Percentiles rank a stretch among this genome's conserved stretches.
Evolutionary conservation across 2,888 invertebrate species (phyloP).

Genomic region (Chrysomela aeneicollis): DNA sequence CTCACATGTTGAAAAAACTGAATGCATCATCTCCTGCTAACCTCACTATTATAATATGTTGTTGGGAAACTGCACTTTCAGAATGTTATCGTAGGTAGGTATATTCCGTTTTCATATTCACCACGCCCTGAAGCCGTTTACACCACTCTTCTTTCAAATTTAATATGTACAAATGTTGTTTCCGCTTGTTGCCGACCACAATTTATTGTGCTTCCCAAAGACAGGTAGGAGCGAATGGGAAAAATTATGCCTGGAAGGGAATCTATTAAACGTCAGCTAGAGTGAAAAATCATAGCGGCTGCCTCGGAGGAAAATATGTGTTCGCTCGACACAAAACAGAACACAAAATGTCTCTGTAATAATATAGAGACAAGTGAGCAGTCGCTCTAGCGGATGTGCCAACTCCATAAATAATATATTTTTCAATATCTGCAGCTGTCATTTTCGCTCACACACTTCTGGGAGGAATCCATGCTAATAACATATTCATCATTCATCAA

Average conservation of each 20-base stretch:
- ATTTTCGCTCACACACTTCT: neutral
- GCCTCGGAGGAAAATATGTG: neutral
- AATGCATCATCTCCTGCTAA: too few species aligned
- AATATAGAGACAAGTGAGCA: neutral
- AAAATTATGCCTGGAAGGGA: constrained; percentile 15
- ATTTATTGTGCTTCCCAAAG: constrained; percentile 11
- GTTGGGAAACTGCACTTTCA: too few species aligned
- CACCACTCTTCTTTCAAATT: constrained; percentile 18
- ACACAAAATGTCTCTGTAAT: neutral
- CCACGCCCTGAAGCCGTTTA: constrained; percentile 16
- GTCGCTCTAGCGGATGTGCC: neutral
- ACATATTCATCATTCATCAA: too few species aligned
- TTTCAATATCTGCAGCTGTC: neutral
- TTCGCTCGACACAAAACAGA: neutral
- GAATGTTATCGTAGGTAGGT: too few species aligned
- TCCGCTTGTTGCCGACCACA: constrained; percentile 12
- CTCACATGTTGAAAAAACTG: too few species aligned
- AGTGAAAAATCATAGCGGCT: neutral
- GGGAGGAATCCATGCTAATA: neutral
- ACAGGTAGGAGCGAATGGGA: constrained; percentile 11
- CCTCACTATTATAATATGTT: too few species aligned
- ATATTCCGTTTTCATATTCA: constrained; percentile 18
- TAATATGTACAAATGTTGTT: constrained; percentile 23
- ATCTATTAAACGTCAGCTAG: constrained; percentile 10
- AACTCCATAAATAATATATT: neutral